Evolutionary conservation across 1,140 invertebrate species (phyloP).

Genomic region (Bombus ignitus): DNA sequence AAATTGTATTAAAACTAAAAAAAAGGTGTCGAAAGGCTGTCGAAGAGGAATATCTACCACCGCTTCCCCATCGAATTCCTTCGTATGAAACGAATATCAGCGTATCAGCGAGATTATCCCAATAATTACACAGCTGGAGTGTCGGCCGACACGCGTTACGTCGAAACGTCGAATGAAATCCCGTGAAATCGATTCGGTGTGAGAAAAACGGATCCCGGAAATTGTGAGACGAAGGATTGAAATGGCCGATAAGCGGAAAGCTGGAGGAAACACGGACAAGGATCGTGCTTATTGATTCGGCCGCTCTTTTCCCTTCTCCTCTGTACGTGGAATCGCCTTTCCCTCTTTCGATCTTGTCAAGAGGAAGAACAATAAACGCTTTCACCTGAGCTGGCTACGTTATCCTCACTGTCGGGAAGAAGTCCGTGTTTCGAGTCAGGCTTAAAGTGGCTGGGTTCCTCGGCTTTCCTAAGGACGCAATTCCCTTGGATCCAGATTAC

Average conservation of each 20-base stretch:
- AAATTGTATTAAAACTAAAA: too few relatives aligned
- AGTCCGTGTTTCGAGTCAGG: conserved; percentile 38
- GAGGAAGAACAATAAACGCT: conserved; percentile 41
- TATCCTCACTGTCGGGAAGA: not conserved
- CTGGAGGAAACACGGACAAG: not conserved
- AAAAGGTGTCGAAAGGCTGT: too few relatives aligned
- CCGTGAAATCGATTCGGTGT: not conserved
- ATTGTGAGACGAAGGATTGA: not conserved
- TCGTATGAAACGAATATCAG: too few relatives aligned
- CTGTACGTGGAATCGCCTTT: not conserved
- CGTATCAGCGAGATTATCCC: not conserved
- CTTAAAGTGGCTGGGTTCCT: conserved; percentile 34
- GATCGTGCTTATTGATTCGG: conserved; percentile 41
- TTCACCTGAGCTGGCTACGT: conserved; percentile 3
- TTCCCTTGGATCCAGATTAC: conserved; percentile 48
- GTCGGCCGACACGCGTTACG: not conserved
- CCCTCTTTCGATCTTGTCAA: conserved; percentile 39
- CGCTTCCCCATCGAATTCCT: too few relatives aligned
- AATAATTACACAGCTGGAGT: not conserved
- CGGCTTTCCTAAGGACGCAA: conserved; percentile 31
- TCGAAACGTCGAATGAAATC: not conserved
- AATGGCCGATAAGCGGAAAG: conserved; percentile 7
- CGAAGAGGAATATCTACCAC: too few relatives aligned
- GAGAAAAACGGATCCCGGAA: not conserved
- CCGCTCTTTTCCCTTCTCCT: too few relatives aligned